Conservation (phyloP, 2,797 vertebrate species). For the Acipenser ruthenus region DNA sequence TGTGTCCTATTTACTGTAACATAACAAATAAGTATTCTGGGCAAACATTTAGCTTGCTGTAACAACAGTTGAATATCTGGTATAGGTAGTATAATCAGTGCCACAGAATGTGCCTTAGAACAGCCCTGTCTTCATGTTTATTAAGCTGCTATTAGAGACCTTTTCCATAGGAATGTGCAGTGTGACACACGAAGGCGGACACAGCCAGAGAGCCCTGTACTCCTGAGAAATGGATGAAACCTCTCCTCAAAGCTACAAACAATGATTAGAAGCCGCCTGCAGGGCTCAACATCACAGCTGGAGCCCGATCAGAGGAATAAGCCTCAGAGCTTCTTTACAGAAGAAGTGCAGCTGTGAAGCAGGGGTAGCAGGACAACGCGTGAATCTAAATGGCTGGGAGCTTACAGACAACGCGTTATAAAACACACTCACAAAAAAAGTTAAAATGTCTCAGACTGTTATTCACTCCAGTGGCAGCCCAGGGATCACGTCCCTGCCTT, state of each 20-base stretch:
- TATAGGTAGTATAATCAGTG: too few species aligned
- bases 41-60: constrained; percentile 18
- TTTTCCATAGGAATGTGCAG: neutral
- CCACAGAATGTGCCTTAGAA: constrained; percentile 4
- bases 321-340: neutral
- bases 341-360: neutral
- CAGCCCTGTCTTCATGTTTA: neutral
- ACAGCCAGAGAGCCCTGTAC: neutral
- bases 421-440: too few species aligned
- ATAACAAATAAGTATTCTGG: constrained; percentile 21
- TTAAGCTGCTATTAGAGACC: neutral
- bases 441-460: too few species aligned
- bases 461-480: too few species aligned
- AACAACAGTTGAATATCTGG: constrained; percentile 19
- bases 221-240: neutral
- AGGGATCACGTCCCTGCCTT: too few species aligned
- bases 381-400: too few species aligned
- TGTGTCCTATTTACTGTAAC: constrained; percentile 38
- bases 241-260: neutral
- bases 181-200: neutral
- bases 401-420: too few species aligned
- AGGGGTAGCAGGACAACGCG: too few species aligned
- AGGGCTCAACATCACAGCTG: neutral
- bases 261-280: neutral
- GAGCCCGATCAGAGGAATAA: neutral